Evolutionary conservation across 2,797 vertebrate species (phyloP).

Genomic region (Danio aesculapii): DNA sequence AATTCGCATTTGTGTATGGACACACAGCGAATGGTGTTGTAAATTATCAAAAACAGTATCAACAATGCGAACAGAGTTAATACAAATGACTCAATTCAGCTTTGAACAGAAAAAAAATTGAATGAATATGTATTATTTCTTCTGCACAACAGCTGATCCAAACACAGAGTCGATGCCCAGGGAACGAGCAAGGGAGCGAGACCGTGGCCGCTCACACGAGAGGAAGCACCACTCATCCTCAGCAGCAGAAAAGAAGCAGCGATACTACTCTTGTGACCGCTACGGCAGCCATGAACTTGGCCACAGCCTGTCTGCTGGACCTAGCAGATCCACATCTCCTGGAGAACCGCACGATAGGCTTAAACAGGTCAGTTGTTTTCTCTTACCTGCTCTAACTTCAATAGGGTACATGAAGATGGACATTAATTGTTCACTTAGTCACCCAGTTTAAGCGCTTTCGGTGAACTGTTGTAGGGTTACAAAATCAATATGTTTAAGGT

Average conservation of each 20-base stretch:
- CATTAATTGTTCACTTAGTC: too few relatives aligned
- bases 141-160: conserved; percentile 59
- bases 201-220: conserved; percentile 92
- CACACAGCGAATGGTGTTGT: too few relatives aligned
- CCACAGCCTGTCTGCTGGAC: conserved; percentile 83
- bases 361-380: conserved; percentile 81
- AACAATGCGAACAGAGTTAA: too few relatives aligned
- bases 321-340: conserved; percentile 90
- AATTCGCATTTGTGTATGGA: too few relatives aligned
- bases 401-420: too few relatives aligned
- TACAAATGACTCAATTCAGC: neutral
- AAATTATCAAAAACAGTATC: too few relatives aligned
- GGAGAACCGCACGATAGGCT: conserved; percentile 83
- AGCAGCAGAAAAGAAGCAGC: conserved; percentile 88
- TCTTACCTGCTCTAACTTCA: conserved; percentile 48
- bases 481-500: too few relatives aligned
- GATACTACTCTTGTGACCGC: conserved; percentile 95
- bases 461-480: too few relatives aligned
- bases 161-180: conserved; percentile 73
- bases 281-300: conserved; percentile 89
- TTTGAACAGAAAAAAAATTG: neutral
- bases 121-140: neutral
- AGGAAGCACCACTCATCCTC: conserved; percentile 92
- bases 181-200: conserved; percentile 85
- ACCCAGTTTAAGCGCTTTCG: too few relatives aligned